Base-by-base conservation (phyloP, 1,140 invertebrate species). In the Aradophagus sp. region DNA sequence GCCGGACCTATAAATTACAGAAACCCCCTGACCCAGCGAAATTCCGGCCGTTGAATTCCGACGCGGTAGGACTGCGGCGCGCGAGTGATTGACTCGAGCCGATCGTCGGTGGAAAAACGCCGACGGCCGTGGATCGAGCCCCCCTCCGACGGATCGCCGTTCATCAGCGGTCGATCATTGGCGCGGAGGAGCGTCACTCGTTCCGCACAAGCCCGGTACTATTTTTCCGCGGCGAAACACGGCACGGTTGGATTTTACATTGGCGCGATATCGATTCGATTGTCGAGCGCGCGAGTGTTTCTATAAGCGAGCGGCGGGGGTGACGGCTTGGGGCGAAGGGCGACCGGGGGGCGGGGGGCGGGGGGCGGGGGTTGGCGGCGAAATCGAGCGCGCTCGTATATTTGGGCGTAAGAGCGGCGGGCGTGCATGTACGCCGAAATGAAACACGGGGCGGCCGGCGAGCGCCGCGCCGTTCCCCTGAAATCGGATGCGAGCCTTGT, bases 401-500 rank as follows among this genome's bases (percentile, higher is more conserved):
- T 72, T 72, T 72, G 39, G 67, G 70, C 58, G 53, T 73, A 73
- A 63, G 62, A 73, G 62, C 50, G 70, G 48, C 55, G 47, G 58
- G 58, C 56, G 55, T 63, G 53, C 75, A 65, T 74, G 75, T 74
- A 70, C 72, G 41, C 29, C 53, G 65, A 73, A 77, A 77, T 74
- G 73, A 74, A 68, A 74, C 73, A 74, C 68, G 58, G 65, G 44
- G 11, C 48, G 50, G 58, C 55, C 26, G 47, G 39, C 65, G 48
- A 55, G 56, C 45, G 23, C 32, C 32, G 31, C 52, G 55, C 50
- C 59, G 58, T 71, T 73, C 66, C 61, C 62, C 73, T 74, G 67
- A 69, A 68, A 69, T 69, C 67, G 68, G 66, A 68, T 73, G 63
- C 69, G 63, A 68, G 65, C 67, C 65, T 73, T 70, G 67, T 77